Evolutionary conservation across 2,888 invertebrate genomes (phyloP).

Genomic region (Neocrepidodera transversa): DNA sequence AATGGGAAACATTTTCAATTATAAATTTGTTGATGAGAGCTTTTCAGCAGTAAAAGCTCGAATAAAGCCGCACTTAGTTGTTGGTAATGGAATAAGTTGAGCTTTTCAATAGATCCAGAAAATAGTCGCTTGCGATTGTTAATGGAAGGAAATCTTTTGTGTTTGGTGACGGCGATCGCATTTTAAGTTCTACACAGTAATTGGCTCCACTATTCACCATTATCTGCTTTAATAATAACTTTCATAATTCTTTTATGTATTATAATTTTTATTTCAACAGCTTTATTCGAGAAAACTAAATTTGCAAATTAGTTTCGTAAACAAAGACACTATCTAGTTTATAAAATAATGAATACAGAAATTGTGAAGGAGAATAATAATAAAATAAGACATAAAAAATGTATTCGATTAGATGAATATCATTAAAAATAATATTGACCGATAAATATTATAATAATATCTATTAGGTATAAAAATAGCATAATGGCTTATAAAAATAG

Average conservation of each 20-base stretch:
- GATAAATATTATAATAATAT: too few relatives aligned
- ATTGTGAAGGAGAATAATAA: too few relatives aligned
- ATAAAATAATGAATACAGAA: too few relatives aligned
- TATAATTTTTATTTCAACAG: background rate
- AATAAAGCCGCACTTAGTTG: constrained; percentile 44
- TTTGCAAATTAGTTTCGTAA: too few relatives aligned
- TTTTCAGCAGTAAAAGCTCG: constrained; percentile 41
- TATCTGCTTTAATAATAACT: constrained; percentile 6
- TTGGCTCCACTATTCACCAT: constrained; percentile 8
- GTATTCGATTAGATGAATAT: too few relatives aligned
- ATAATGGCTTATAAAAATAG: too few relatives aligned
- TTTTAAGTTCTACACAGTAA: constrained; percentile 16
- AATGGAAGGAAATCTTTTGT: constrained; percentile 38
- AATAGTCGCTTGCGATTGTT: constrained; percentile 33
- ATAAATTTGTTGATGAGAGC: constrained; percentile 42
- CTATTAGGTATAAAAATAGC: too few relatives aligned
- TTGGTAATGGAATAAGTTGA: constrained; percentile 39
- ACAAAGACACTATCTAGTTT: too few relatives aligned
- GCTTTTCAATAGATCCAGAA: constrained; percentile 35
- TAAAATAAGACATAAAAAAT: too few relatives aligned
- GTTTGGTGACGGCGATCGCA: constrained; percentile 19
- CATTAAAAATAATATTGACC: too few relatives aligned
- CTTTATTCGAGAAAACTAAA: background rate
- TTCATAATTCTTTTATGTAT: constrained; percentile 4
- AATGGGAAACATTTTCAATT: constrained; percentile 43